Percentiles rank a stretch among this genome's conserved stretches.
Evolutionary conservation across 1,140 invertebrate species (phyloP).

Genomic region (Zaprionus ghesquierei): DNA sequence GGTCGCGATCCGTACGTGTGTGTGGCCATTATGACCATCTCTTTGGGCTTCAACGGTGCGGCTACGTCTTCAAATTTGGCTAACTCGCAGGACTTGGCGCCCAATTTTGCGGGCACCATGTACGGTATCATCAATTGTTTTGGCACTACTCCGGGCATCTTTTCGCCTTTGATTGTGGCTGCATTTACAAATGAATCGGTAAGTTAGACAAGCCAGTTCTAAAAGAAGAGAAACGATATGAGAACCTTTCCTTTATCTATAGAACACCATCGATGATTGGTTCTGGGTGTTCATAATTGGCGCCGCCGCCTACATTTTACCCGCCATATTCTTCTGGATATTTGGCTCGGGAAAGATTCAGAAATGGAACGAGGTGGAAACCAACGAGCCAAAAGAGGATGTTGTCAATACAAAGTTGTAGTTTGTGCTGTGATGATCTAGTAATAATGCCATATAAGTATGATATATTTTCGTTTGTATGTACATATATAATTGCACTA

Average conservation of each 20-base stretch:
- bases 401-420: constrained; percentile 81
- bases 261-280: constrained; percentile 91
- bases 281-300: constrained; percentile 90
- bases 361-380: constrained; percentile 85
- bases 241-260: too few species aligned
- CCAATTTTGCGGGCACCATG: constrained; percentile 90
- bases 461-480: constrained; percentile 26
- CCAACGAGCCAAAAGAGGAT: constrained; percentile 58
- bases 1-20: constrained; percentile 87
- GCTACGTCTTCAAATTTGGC: constrained; percentile 91
- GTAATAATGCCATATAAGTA: constrained; percentile 68
- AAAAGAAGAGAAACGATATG: too few species aligned
- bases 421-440: constrained; percentile 70
- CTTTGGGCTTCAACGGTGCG: constrained; percentile 92
- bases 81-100: constrained; percentile 88
- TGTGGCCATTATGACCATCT: constrained; percentile 87
- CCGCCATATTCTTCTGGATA: constrained; percentile 87
- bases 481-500: constrained; percentile 25
- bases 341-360: constrained; percentile 87
- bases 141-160: constrained; percentile 89
- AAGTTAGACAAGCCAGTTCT: constrained; percentile 46
- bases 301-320: constrained; percentile 87
- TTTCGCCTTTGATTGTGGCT: constrained; percentile 88
- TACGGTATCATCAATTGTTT: constrained; percentile 90
- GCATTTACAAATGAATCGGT: constrained; percentile 87